Evolutionary conservation across 37 sponge, comb jelly and placozoan genomes (phyloP).

Genomic region (Beroe ovata): DNA sequence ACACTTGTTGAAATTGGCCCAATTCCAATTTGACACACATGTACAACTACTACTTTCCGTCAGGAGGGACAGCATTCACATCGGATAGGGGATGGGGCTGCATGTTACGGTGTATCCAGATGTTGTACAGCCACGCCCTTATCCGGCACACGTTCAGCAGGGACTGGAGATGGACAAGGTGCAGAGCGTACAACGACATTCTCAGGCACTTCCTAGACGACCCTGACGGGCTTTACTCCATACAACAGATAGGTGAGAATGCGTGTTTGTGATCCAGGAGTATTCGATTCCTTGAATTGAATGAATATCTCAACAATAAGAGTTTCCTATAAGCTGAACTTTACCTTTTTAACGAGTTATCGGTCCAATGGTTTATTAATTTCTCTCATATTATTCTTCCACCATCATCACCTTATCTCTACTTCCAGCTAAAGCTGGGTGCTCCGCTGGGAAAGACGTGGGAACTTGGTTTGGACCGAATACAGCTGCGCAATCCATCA

Average conservation of each 20-base stretch:
- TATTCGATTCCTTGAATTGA: no score
- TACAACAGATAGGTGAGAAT: slow-evolving; percentile 88
- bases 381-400: no score
- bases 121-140: slow-evolving; percentile 89
- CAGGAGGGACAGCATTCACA: slow-evolving; percentile 83
- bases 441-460: slow-evolving; percentile 67
- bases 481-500: slow-evolving; percentile 91
- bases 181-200: slow-evolving; percentile 70
- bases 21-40: no score
- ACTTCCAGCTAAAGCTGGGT: slow-evolving; percentile 49
- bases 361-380: no score
- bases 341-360: no score
- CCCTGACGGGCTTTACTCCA: slow-evolving; percentile 83
- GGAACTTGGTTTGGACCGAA: slow-evolving; percentile 99
- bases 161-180: slow-evolving; percentile 51
- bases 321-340: no score
- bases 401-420: no score
- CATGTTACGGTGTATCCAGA: slow-evolving; percentile 95
- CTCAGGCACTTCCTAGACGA: slow-evolving; percentile 87
- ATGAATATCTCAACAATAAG: no score
- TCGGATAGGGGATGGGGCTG: slow-evolving; percentile 97
- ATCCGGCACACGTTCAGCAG: slow-evolving; percentile 64
- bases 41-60: not conserved
- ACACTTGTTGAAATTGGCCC: no score
- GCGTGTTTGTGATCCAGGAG: no score